These are phyloP conservation scores for Neosilurus mollespiculum DNA, from an alignment of 2,797 vertebrate genomes.

Conservation along the genomic window DNA sequence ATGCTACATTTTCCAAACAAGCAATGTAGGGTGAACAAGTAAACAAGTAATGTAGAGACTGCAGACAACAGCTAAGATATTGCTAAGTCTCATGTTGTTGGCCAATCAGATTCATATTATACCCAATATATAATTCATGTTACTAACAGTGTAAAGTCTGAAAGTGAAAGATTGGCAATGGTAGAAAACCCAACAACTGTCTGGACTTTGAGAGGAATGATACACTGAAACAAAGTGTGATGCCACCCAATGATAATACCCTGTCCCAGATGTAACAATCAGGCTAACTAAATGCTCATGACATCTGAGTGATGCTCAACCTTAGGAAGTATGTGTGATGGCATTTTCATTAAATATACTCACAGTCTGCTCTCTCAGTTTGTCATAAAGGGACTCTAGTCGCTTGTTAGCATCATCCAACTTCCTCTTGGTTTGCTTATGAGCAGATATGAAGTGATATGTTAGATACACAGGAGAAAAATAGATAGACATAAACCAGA, in stretches of 20 bases:
- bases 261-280: background rate
- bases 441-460: constrained; percentile 27
- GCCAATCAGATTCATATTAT: background rate
- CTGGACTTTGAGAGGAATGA: background rate
- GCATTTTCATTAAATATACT: constrained; percentile 61
- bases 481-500: background rate
- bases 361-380: constrained; percentile 95
- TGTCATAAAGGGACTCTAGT: constrained; percentile 92
- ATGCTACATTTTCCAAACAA: background rate
- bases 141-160: background rate
- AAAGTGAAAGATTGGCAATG: background rate
- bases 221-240: background rate
- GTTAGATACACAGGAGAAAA: background rate
- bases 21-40: no score
- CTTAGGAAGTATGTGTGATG: background rate
- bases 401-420: constrained; percentile 95
- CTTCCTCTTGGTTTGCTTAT: constrained; percentile 97
- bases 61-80: background rate
- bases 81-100: background rate
- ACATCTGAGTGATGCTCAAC: background rate
- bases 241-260: background rate
- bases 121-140: background rate
- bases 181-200: background rate
- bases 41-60: background rate
- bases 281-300: background rate